A percentile compares a stretch with the other conserved stretches of the same genome.
Evolutionary conservation across 2,113 vertebrate genomes (phyloP).

Genomic region (Tinamus guttatus): DNA sequence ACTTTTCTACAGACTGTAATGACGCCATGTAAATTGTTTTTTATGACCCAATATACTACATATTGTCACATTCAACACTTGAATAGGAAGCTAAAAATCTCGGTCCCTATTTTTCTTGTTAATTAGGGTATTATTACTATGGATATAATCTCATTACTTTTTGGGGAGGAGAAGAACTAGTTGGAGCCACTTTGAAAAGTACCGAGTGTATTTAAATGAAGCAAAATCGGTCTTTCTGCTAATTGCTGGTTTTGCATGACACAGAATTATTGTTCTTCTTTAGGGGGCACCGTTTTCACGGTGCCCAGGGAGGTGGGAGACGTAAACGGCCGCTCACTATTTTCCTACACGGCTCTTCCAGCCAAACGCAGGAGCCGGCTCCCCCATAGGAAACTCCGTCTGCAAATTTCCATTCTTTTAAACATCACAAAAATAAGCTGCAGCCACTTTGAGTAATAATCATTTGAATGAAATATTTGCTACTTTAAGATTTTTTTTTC

Average conservation of each 20-base stretch:
- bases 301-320: not conserved
- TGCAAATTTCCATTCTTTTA: conserved; percentile 53
- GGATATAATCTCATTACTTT: conserved; percentile 69
- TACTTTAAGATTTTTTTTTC: conserved; percentile 39
- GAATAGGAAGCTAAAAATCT: conserved; percentile 57
- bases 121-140: conserved; percentile 59
- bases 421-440: conserved; percentile 51
- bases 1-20: conserved; percentile 63
- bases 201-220: conserved; percentile 51
- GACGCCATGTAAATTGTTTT: conserved; percentile 71
- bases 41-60: conserved; percentile 61
- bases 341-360: not conserved
- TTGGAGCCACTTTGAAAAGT: conserved; percentile 63
- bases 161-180: conserved; percentile 64
- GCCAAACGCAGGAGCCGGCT: not conserved
- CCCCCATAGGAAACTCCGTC: conserved; percentile 22
- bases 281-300: not conserved
- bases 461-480: conserved; percentile 60
- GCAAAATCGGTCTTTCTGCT: conserved; percentile 54
- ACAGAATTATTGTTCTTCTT: conserved; percentile 8
- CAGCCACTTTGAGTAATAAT: conserved; percentile 32
- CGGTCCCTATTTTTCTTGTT: conserved; percentile 63
- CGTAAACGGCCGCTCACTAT: not conserved
- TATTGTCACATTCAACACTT: conserved; percentile 70
- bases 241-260: conserved; percentile 61